Evolutionary conservation across 2,888 invertebrate genomes (phyloP).

Genomic region (Blastobasis lacticolella): DNA sequence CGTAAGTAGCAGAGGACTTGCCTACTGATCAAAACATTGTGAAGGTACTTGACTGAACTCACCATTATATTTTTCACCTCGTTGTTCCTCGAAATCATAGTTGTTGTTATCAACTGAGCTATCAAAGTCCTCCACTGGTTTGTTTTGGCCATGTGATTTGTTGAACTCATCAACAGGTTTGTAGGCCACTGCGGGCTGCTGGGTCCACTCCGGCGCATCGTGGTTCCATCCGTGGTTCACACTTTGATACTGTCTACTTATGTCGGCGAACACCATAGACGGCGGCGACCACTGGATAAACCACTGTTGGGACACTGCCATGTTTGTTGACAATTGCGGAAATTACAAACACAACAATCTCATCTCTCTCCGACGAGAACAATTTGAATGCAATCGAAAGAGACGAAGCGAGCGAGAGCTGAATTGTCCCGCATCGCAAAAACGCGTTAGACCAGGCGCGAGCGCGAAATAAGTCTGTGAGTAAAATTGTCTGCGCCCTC

Average conservation of each 20-base stretch:
- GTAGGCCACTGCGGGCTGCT: not conserved
- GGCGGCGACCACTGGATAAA: conserved; percentile 66
- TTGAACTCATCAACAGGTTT: not conserved
- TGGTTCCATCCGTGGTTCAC: conserved; percentile 39
- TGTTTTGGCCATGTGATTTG: not conserved
- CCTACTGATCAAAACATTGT: too few relatives aligned
- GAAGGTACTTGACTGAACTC: conserved; percentile 9
- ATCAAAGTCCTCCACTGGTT: too few relatives aligned
- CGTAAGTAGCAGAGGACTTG: too few relatives aligned
- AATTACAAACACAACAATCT: conserved; percentile 9
- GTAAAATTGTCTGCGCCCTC: conserved; percentile 23
- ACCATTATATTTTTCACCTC: conserved; percentile 24
- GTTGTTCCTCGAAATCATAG: conserved; percentile 5
- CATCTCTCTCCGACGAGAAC: conserved; percentile 23
- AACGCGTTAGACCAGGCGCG: conserved; percentile 41
- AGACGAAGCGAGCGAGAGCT: conserved; percentile 19
- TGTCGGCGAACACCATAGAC: conserved; percentile 45
- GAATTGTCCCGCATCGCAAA: conserved; percentile 29
- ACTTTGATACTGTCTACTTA: conserved; percentile 41
- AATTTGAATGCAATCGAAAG: conserved; percentile 18
- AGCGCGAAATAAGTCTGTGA: conserved; percentile 35
- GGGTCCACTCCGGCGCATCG: conserved; percentile 15
- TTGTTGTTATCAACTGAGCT: not conserved
- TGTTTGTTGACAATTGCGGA: conserved; percentile 19
- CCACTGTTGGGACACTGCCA: conserved; percentile 69